Base-by-base conservation (phyloP, 2,113 vertebrate genomes). In the Phainopepla nitens region DNA sequence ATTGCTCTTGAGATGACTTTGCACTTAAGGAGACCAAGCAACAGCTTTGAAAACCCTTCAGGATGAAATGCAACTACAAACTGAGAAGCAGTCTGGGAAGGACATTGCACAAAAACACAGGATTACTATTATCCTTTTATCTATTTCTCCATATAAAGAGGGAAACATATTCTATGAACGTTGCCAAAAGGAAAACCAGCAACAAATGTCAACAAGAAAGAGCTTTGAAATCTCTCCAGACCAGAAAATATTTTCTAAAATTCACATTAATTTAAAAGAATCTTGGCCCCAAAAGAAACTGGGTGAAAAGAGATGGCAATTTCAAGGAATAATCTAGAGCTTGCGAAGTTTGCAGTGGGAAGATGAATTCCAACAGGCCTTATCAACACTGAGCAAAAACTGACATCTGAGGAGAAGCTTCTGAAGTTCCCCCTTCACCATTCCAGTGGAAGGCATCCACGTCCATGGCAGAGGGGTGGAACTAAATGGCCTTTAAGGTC, bases 1-100 rank as follows among this genome's bases (percentile, higher is more conserved):
- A 96, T 93, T 95, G 92, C 82, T 95, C 92, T 94, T 96, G 86
- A 95, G 86, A 96, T 93, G 90, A 96, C 94, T 96, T 97, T 96
- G 94, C 82, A 78, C 85, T 75, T 93, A 42, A 83, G 41, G 28
- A 86, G 68, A 73, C 25, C n/a, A 94, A 71, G 80, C 60, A 83
- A 90, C 28, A 89, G 56, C 56, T 89, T 80, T 78, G 53, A 81
- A 90, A 95, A 68, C 28, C 27, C 47, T 54, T 70, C 53, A 41
- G 6, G 22, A 62, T 39, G 20, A 89, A 94, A 85, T 7, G 39
- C 41, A 91, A 33, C 39, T 50, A 28, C 68, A 49, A 10, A 36
- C n/a, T 24, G 54, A 75, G 9, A 56, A 44, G 13, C 18, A 24
- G 14, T 33, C 41, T 35, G 33, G 22, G 82, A 82, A 86, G 44